phyloP scores from a whole-genome alignment of 2,797 vertebrate species.

The Thripadectes ignobilis region DNA sequence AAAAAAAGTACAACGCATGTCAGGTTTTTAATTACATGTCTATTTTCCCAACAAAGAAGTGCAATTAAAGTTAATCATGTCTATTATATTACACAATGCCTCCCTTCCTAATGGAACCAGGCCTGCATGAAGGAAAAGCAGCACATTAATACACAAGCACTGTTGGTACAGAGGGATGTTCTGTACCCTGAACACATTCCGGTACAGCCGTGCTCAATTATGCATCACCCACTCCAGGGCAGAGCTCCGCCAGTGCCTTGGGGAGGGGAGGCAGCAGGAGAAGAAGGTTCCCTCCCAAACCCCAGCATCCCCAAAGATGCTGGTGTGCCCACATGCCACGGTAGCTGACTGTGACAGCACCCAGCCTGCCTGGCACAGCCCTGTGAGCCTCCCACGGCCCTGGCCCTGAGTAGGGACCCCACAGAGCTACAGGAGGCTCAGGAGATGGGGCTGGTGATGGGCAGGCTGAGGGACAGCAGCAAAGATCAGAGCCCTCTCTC shows the following conservation, averaged over 20 bases:
- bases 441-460: not conserved
- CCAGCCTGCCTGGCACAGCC: not conserved
- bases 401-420: accelerated
- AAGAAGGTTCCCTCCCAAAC: not conserved
- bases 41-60: slow-evolving; percentile 65
- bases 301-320: not conserved
- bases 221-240: not conserved
- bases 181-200: not conserved
- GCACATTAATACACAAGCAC: slow-evolving; percentile 41
- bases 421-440: not conserved
- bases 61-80: slow-evolving; percentile 67
- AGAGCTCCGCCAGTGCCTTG: not conserved
- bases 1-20: slow-evolving; percentile 36
- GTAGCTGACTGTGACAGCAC: not conserved
- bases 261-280: not conserved
- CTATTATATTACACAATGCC: slow-evolving; percentile 60
- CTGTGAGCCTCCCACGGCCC: not conserved
- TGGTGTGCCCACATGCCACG: not conserved
- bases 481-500: not conserved
- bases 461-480: not conserved
- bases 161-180: not conserved
- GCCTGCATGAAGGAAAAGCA: slow-evolving; percentile 47
- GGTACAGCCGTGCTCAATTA: slow-evolving; percentile 22
- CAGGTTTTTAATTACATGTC: slow-evolving; percentile 69
- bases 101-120: slow-evolving; percentile 57